A percentile compares a stretch with the other conserved stretches of the same genome.
These are phyloP conservation scores for Agrotis clavis DNA, from an alignment of 2,888 invertebrate species.

Conservation along the genomic window DNA sequence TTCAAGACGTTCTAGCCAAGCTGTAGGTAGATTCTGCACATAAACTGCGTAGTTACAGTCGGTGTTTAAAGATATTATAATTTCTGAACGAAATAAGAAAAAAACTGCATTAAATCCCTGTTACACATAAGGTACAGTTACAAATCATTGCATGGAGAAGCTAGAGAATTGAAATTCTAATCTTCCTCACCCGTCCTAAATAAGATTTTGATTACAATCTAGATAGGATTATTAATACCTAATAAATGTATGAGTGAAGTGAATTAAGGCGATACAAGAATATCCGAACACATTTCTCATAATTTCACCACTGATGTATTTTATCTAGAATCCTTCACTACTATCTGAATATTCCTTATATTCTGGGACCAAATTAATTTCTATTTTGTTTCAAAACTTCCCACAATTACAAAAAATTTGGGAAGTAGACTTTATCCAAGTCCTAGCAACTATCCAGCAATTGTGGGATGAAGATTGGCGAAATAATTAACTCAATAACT, in stretches of 20 bases:
- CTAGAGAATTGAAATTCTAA: conserved; percentile 1
- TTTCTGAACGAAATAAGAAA: too few species aligned
- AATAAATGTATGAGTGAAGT: too few species aligned
- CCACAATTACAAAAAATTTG: not conserved
- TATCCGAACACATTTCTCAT: too few species aligned
- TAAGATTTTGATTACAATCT: not conserved
- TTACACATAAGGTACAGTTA: not conserved
- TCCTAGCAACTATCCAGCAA: not conserved
- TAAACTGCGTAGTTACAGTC: conserved; percentile 3
- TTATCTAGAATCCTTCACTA: conserved; percentile 19
- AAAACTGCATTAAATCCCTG: too few species aligned
- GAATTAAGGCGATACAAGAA: too few species aligned
- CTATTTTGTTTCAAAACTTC: conserved; percentile 13
- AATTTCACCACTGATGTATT: too few species aligned
- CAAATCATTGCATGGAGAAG: not conserved
- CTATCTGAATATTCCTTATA: conserved; percentile 24
- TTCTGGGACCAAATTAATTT: conserved; percentile 45
- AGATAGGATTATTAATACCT: not conserved
- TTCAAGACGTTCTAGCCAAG: too few species aligned
- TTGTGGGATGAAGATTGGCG: not conserved
- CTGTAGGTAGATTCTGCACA: conserved; percentile 21
- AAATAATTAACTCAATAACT: not conserved
- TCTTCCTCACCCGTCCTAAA: not conserved
- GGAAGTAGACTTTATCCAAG: too few species aligned
- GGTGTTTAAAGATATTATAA: too few species aligned